Conservation (phyloP, 2,113 vertebrate genomes). For the Acrocephalus arundinaceus region DNA sequence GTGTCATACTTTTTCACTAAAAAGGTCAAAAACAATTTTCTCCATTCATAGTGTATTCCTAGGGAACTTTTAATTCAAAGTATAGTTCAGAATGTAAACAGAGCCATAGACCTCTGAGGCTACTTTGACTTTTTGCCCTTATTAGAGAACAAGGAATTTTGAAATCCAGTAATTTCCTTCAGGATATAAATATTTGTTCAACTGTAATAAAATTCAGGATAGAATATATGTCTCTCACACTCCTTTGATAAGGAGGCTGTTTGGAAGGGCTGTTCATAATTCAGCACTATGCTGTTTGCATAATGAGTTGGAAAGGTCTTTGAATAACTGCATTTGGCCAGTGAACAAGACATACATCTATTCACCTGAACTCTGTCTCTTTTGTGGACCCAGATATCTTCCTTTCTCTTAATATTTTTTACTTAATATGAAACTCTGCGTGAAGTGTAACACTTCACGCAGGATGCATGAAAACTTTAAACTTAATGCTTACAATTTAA, state of each 20-base stretch:
- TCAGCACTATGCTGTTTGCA: not conserved
- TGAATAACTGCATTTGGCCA: not conserved
- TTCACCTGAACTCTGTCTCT: not conserved
- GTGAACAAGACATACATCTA: not conserved
- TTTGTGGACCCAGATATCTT: not conserved
- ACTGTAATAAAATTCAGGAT: not conserved
- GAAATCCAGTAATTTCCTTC: not conserved
- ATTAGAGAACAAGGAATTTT: not conserved
- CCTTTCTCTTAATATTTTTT: not conserved
- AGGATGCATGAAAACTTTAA: not conserved
- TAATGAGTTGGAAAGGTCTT: not conserved
- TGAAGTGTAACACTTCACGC: not conserved
- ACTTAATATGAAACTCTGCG: not conserved
- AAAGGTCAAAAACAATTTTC: not conserved
- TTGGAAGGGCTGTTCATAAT: not conserved
- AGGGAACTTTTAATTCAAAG: not conserved
- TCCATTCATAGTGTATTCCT: not conserved
- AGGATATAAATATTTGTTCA: not conserved
- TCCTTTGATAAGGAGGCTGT: not conserved
- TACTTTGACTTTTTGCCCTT: not conserved
- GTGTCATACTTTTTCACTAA: not conserved
- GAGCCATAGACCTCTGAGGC: not conserved
- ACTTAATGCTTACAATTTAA: slow-evolving; percentile 2
- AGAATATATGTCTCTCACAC: not conserved
- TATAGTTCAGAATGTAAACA: not conserved